phyloP scores from a whole-genome alignment of 1,140 invertebrate species.

The Latrodectus geometricus region DNA sequence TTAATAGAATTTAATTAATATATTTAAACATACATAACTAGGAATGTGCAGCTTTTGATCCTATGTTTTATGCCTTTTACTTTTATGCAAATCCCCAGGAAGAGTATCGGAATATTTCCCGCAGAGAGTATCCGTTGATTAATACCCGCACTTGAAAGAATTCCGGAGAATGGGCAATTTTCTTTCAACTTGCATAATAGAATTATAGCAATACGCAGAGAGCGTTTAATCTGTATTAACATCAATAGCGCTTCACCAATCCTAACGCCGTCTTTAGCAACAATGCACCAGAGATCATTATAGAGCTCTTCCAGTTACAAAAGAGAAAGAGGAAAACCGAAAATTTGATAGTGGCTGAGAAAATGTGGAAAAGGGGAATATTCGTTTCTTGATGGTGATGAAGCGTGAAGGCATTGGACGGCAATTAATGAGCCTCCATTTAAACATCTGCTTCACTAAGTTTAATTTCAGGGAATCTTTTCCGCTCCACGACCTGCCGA shows the following conservation, averaged over 20 bases:
- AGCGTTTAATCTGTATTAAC: slow-evolving; percentile 40
- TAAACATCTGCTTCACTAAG: slow-evolving; percentile 60
- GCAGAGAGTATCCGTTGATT: too few species aligned
- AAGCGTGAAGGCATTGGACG: slow-evolving; percentile 42
- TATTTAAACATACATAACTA: too few species aligned
- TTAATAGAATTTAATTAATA: too few species aligned
- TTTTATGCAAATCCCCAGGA: too few species aligned
- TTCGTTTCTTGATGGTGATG: slow-evolving; percentile 55
- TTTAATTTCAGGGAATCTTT: slow-evolving; percentile 50
- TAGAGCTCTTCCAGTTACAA: background rate
- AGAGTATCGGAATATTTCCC: too few species aligned
- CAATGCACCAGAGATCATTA: slow-evolving; percentile 43
- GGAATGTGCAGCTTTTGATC: too few species aligned
- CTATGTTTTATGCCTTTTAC: too few species aligned
- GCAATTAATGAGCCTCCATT: slow-evolving; percentile 59
- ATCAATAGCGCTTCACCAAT: slow-evolving; percentile 4
- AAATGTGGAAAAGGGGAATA: slow-evolving; percentile 49
- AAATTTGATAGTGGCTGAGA: slow-evolving; percentile 56
- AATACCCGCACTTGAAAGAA: too few species aligned
- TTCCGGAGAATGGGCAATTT: background rate
- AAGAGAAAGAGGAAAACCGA: slow-evolving; percentile 53
- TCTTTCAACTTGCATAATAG: slow-evolving; percentile 45
- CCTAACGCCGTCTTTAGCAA: slow-evolving; percentile 34
- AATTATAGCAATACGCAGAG: slow-evolving; percentile 35
- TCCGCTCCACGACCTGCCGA: background rate